Base-by-base conservation (phyloP, 2,888 invertebrate genomes). In the Spatulosminthurus flaviceps region DNA sequence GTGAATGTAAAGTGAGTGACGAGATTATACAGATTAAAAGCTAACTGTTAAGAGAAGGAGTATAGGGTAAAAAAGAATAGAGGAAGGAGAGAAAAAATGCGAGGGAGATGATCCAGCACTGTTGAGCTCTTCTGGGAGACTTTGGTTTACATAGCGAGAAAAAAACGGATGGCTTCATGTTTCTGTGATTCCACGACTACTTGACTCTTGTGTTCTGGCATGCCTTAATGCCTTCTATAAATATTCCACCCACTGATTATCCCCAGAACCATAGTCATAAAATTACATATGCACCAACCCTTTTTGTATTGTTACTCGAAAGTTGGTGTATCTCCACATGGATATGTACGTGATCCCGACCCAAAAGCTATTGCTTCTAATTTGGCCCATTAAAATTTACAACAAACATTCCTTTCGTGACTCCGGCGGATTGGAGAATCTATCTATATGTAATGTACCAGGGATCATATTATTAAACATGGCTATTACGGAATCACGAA, bases 221-320 rank as follows among this genome's bases (percentile, higher is more conserved):
- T 41, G 70, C 70, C 70, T 70, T 70, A 29, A 70, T 41, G 70
- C 70, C 70, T 70, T 70, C 70, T 70, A 70, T 70, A 70, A 70
- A 70, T 70, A 70, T 70, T 70, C 70, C 70, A 70, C 70, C 70
- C 70, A 70, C 70, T 70, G 70, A 70, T 70, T 70, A 70, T 70
- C 70, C 70, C 26, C 22, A 41, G 34, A 29, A 34, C 51, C 51
- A 51, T 51, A 28, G 69, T n/a, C 69, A 69, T 70, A 41, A 29
- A 29, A 16, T 70, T 13, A 51, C 51, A 51, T 51, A 51, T 51
- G n/a, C n/a, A 51, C n/a, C 16, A 51, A 51, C 51, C 51, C 51
- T 13, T 51, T 51, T 51, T 51, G 51, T 64, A 64, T 64, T 64
- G 64, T 64, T 26, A 51, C 51, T 51, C 16, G 51, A 2, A 51